Percentiles rank a stretch among this genome's conserved stretches.
phyloP scores from a whole-genome alignment of 2,113 vertebrate genomes.

The Pithys albifrons region DNA sequence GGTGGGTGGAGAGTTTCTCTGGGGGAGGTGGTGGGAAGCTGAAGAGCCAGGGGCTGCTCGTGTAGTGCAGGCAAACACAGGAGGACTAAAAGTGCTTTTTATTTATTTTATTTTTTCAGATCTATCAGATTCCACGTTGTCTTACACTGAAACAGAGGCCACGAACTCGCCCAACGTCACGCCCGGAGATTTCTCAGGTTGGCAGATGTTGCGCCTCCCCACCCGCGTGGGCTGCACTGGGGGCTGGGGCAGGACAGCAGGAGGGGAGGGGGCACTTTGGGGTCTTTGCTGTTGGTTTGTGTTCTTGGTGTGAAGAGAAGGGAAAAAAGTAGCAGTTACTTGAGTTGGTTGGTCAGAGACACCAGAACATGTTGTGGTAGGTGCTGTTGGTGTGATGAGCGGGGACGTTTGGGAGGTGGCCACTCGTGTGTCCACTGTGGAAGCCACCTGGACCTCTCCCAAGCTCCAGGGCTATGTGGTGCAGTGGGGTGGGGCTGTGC shows the following conservation, averaged over 20 bases:
- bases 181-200: slow-evolving; percentile 95
- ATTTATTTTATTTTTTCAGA: slow-evolving; percentile 65
- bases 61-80: accelerated
- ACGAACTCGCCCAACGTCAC: slow-evolving; percentile 88
- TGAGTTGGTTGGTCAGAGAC: accelerated
- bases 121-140: slow-evolving; percentile 98
- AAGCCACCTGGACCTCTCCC: accelerated
- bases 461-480: background rate
- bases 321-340: background rate
- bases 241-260: background rate
- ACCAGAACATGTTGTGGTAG: accelerated
- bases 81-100: background rate
- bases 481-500: background rate
- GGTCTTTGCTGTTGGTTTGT: background rate
- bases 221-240: accelerated
- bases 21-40: background rate
- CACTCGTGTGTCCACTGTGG: accelerated
- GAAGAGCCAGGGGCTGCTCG: background rate
- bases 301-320: background rate
- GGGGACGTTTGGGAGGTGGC: background rate
- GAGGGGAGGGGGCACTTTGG: accelerated
- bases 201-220: slow-evolving; percentile 47
- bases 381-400: background rate
- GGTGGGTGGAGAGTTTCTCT: background rate
- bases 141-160: slow-evolving; percentile 99